A percentile compares a stretch with the other conserved stretches of the same genome.
Conservation (phyloP, 2,797 vertebrate species). For the Phataginus tricuspis region DNA sequence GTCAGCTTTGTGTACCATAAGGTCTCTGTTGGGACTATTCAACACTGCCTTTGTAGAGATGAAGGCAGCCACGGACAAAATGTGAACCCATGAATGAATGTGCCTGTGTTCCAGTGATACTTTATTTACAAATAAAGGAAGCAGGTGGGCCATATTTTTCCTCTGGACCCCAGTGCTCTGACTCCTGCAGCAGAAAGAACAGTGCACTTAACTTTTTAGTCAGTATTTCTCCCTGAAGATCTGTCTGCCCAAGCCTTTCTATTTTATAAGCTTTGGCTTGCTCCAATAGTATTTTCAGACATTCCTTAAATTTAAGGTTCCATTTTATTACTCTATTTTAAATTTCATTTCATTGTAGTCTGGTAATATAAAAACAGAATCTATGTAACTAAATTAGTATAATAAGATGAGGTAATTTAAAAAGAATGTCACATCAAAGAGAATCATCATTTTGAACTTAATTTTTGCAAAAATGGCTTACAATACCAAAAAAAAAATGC, state of each 20-base stretch:
- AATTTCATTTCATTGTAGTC: slow-evolving; percentile 8
- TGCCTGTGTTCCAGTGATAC: neutral
- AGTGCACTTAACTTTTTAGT: neutral
- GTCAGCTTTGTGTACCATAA: neutral
- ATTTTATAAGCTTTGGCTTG: slow-evolving; percentile 38
- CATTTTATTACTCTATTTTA: slow-evolving; percentile 49
- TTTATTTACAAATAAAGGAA: neutral
- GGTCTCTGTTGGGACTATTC: neutral
- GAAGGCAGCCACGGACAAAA: neutral
- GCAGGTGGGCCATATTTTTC: neutral
- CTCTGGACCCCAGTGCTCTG: neutral
- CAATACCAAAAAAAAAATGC: neutral
- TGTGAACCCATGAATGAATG: neutral
- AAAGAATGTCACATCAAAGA: slow-evolving; percentile 5
- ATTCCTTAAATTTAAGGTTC: slow-evolving; percentile 54
- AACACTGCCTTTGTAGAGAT: neutral
- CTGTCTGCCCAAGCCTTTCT: neutral
- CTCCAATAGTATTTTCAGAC: slow-evolving; percentile 39
- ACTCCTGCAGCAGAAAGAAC: neutral
- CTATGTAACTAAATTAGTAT: neutral
- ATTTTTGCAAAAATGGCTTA: neutral
- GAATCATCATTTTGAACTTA: neutral
- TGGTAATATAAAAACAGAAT: slow-evolving; percentile 53
- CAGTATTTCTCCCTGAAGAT: neutral
- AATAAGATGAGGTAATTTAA: slow-evolving; percentile 32